These are phyloP conservation scores for Herpetotheres cachinnans DNA, from an alignment of 2,113 vertebrate species.

Conservation along the genomic window DNA sequence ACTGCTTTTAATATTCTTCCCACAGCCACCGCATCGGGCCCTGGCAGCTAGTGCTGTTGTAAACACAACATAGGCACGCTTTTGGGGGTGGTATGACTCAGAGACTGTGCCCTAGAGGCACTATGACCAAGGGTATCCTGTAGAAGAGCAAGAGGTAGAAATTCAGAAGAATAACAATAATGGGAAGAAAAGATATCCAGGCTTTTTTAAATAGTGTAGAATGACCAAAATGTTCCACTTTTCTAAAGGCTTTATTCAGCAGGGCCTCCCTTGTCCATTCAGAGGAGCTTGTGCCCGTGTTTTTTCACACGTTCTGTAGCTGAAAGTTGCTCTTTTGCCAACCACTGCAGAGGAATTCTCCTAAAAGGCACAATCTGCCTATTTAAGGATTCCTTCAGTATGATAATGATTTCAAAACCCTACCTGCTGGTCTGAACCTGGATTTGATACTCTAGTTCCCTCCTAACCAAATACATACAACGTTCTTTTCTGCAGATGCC, in stretches of 20 bases:
- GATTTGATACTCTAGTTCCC: background rate
- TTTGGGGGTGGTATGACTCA: background rate
- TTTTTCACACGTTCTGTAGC: background rate
- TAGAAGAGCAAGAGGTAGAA: too few species aligned
- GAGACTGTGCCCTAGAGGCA: background rate
- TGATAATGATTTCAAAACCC: background rate
- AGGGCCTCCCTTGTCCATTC: background rate
- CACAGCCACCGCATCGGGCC: too few species aligned
- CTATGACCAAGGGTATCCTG: background rate
- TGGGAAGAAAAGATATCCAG: background rate
- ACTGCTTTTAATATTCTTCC: too few species aligned
- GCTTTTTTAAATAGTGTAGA: background rate
- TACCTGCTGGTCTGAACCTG: background rate
- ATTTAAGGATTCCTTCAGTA: background rate
- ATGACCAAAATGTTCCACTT: background rate
- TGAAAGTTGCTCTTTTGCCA: background rate
- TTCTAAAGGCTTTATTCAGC: background rate
- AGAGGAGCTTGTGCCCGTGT: background rate
- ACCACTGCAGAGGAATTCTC: background rate
- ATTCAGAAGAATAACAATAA: too few species aligned
- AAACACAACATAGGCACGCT: too few species aligned
- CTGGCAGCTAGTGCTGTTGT: too few species aligned
- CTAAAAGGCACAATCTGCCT: background rate
- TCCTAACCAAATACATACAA: background rate
- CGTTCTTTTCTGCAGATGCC: background rate